Evolutionary conservation across 2,888 invertebrate species (phyloP).

Genomic region (Clunio marinus): DNA sequence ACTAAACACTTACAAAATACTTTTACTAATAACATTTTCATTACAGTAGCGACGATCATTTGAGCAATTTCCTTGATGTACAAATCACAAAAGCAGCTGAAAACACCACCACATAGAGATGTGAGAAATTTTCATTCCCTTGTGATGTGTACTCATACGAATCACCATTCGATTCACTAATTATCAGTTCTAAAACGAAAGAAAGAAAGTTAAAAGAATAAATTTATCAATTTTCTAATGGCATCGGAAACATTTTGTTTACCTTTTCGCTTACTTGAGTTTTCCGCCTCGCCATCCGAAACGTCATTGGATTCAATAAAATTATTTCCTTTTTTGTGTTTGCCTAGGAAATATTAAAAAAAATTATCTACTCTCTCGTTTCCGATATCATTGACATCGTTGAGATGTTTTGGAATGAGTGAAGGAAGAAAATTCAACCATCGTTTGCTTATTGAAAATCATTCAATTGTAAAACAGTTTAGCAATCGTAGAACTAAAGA

Average conservation of each 20-base stretch:
- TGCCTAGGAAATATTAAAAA: conserved; percentile 5
- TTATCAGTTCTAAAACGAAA: conserved; percentile 43
- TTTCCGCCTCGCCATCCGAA: conserved; percentile 50
- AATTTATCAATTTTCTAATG: no score
- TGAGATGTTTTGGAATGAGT: not conserved
- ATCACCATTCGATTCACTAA: conserved; percentile 44
- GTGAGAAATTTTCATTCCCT: no score
- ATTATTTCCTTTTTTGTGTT: conserved; percentile 31
- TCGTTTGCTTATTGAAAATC: not conserved
- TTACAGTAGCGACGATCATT: not conserved
- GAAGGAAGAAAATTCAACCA: no score
- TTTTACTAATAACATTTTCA: no score
- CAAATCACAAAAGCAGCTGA: not conserved
- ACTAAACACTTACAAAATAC: no score
- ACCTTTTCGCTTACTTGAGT: conserved; percentile 41
- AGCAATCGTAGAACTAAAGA: no score
- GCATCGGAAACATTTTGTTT: not conserved
- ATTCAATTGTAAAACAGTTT: no score
- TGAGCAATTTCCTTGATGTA: not conserved
- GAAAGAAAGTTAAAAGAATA: conserved; percentile 34
- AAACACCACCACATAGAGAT: no score
- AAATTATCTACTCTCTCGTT: not conserved
- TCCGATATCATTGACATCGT: not conserved
- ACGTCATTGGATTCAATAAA: conserved; percentile 40
- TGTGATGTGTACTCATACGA: conserved; percentile 43